These are phyloP conservation scores for Ylistrum balloti DNA, from an alignment of 1,140 invertebrate species.

Conservation along the genomic window DNA sequence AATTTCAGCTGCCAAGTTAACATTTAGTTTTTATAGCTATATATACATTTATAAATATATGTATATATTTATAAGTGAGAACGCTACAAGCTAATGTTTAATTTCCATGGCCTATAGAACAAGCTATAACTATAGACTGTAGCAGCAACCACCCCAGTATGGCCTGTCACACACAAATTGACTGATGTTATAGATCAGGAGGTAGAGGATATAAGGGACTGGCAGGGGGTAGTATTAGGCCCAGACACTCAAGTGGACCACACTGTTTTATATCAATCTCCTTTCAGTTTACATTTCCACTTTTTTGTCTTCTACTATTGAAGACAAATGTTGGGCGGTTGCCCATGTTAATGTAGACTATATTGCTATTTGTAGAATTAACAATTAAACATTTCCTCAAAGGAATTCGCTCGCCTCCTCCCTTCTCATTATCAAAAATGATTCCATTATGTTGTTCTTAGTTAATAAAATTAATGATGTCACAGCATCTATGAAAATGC, in stretches of 20 bases:
- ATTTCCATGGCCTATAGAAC: no score
- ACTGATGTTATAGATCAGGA: background rate
- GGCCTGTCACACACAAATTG: background rate
- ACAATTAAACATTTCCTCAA: background rate
- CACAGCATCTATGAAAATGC: no score
- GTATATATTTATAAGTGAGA: no score
- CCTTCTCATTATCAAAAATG: no score
- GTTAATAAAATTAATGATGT: background rate
- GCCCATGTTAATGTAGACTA: background rate
- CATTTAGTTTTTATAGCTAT: no score
- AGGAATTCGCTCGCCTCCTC: no score
- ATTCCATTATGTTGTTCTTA: background rate
- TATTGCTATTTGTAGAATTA: background rate
- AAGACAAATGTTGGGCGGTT: background rate
- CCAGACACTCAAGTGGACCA: background rate
- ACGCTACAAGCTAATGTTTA: no score
- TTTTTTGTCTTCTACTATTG: background rate
- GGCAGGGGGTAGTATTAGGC: background rate
- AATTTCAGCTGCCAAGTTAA: no score
- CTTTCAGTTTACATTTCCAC: background rate
- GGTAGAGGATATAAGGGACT: background rate
- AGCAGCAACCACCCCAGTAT: background rate
- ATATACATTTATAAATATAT: no score
- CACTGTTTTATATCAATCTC: conserved; percentile 23
- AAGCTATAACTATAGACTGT: no score